phyloP scores from a whole-genome alignment of 2,113 vertebrate genomes.

The Malurus melanocephalus region DNA sequence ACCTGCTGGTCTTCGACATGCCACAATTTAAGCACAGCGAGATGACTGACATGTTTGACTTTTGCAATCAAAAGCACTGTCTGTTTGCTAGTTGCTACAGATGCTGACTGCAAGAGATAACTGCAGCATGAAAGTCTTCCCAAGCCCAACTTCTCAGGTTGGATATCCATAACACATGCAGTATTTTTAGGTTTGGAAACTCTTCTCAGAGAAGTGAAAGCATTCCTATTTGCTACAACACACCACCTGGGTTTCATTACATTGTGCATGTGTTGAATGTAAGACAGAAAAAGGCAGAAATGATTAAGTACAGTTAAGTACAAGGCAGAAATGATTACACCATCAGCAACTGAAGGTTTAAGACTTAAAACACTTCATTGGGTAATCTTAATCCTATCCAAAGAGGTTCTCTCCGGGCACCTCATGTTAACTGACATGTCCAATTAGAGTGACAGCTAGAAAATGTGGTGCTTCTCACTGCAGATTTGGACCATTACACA shows the following conservation, averaged over 20 bases:
- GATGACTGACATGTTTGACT: conserved; percentile 75
- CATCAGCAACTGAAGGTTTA: conserved; percentile 65
- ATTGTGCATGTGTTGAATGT: not conserved
- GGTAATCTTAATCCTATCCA: conserved; percentile 74
- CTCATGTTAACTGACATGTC: conserved; percentile 78
- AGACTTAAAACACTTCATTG: conserved; percentile 63
- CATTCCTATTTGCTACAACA: not conserved
- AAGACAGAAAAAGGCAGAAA: conserved; percentile 51
- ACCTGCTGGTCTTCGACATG: conserved; percentile 73
- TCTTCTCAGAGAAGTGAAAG: not conserved
- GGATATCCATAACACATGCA: conserved; percentile 43
- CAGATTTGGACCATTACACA: not conserved
- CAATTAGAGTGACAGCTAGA: conserved; percentile 73
- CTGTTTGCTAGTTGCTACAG: not conserved
- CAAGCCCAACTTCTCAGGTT: not conserved
- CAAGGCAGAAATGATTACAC: conserved; percentile 57
- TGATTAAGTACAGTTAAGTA: conserved; percentile 29
- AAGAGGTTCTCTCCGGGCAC: conserved; percentile 72
- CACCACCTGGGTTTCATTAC: not conserved
- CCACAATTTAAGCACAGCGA: conserved; percentile 77
- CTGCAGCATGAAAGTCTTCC: not conserved
- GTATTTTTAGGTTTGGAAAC: not conserved
- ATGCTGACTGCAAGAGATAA: not conserved
- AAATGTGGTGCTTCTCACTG: conserved; percentile 69
- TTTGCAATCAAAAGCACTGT: not conserved